Evolutionary conservation across 2,113 vertebrate species (phyloP).

Genomic region (Sialia sialis): DNA sequence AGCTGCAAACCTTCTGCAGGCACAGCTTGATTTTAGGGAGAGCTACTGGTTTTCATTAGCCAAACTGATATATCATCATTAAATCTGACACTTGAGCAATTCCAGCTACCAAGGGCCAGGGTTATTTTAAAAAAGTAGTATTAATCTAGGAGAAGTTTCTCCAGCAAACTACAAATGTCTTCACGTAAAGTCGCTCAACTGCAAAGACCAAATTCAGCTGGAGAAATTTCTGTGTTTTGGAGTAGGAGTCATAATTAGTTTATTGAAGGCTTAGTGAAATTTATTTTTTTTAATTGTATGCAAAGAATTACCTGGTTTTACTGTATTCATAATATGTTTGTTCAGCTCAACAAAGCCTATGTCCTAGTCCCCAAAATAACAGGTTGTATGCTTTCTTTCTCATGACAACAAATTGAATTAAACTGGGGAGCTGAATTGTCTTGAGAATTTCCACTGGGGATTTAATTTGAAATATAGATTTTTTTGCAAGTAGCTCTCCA

Average conservation of each 20-base stretch:
- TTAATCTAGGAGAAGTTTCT: not conserved
- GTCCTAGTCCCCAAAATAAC: not conserved
- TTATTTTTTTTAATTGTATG: not conserved
- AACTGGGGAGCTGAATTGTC: not conserved
- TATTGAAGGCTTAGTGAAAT: not conserved
- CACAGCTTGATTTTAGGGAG: not conserved
- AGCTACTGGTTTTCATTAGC: not conserved
- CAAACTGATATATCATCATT: not conserved
- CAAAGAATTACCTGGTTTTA: not conserved
- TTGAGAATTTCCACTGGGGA: not conserved
- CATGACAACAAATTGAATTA: constrained; percentile 10
- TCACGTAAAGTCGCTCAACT: not conserved
- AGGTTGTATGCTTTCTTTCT: not conserved
- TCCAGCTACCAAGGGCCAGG: not conserved
- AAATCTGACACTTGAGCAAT: not conserved
- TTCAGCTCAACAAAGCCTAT: not conserved
- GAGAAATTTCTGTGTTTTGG: not conserved
- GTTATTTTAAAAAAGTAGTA: not conserved
- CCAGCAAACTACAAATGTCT: not conserved
- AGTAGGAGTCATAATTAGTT: not conserved
- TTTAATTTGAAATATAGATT: not conserved
- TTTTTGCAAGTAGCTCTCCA: not conserved
- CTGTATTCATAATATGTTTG: not conserved
- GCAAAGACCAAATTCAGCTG: not conserved
- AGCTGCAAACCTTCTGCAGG: not conserved